A percentile compares a stretch with the other conserved stretches of the same genome.
Conservation (phyloP, 2,888 invertebrate species). For the Xylota segnis region DNA sequence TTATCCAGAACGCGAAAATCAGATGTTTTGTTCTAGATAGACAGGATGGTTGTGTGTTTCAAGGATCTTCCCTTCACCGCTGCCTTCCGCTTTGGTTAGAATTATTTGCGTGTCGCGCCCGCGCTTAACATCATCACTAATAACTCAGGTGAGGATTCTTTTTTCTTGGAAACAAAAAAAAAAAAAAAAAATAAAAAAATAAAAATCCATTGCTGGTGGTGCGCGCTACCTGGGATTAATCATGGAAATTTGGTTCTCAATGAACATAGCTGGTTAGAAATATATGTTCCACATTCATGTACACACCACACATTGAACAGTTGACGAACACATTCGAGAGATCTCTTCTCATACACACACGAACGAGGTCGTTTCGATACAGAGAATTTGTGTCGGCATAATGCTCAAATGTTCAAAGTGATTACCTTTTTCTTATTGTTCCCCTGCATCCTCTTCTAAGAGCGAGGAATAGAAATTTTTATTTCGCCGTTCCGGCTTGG, state of each 20-base stretch:
- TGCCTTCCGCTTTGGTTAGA: slow-evolving; percentile 1
- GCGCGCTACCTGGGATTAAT: slow-evolving; percentile 65
- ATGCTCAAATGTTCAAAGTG: slow-evolving; percentile 67
- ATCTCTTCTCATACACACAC: slow-evolving; percentile 33
- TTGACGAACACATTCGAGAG: background rate
- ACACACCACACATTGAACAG: slow-evolving; percentile 20
- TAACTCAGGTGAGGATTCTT: slow-evolving; percentile 70
- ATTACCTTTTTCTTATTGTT: slow-evolving; percentile 42
- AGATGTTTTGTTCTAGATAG: slow-evolving; percentile 41
- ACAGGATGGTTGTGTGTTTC: slow-evolving; percentile 19
- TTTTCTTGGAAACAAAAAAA: slow-evolving; percentile 57
- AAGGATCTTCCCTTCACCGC: slow-evolving; percentile 13
- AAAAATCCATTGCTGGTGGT: slow-evolving; percentile 4
- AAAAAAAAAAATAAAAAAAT: too few species aligned
- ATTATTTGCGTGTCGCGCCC: slow-evolving; percentile 68
- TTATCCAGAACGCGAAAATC: slow-evolving; percentile 40
- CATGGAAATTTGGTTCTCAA: slow-evolving; percentile 56
- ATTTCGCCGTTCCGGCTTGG: slow-evolving; percentile 45
- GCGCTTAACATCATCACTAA: slow-evolving; percentile 71
- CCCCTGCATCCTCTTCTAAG: slow-evolving; percentile 12
- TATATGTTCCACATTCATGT: slow-evolving; percentile 24
- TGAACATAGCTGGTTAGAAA: slow-evolving; percentile 54
- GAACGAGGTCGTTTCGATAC: slow-evolving; percentile 24
- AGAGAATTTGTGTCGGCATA: slow-evolving; percentile 69
- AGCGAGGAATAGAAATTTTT: slow-evolving; percentile 40